Conservation (phyloP, 2,888 invertebrate species). For the Parasteatoda lunata region DNA sequence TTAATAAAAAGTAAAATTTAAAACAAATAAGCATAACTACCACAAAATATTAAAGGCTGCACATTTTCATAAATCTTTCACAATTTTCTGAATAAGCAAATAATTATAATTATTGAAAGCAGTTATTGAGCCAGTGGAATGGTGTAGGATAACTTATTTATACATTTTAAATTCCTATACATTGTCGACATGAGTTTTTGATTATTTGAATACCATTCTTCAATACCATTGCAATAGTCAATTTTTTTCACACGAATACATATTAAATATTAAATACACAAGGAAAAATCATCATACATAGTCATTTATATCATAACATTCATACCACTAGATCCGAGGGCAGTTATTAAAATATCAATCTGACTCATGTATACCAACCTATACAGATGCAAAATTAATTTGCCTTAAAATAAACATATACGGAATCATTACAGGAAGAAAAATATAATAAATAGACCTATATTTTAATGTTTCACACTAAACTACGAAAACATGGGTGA, state of each 20-base stretch:
- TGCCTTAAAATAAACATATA: conserved; percentile 27
- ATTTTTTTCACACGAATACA: conserved; percentile 23
- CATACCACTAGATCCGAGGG: conserved; percentile 46
- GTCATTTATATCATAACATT: conserved; percentile 35
- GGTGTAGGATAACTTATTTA: no score
- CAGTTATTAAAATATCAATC: conserved; percentile 66
- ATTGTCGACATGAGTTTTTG: conserved; percentile 36
- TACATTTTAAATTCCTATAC: neutral
- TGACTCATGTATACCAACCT: conserved; percentile 64
- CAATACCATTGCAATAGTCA: conserved; percentile 19
- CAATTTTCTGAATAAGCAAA: no score
- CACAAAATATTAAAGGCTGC: no score
- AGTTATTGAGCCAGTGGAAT: no score
- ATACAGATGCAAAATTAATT: conserved; percentile 53
- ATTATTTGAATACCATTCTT: conserved; percentile 37
- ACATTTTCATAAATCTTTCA: no score
- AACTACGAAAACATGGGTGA: conserved; percentile 47
- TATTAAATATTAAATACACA: conserved; percentile 37
- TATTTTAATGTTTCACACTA: conserved; percentile 49
- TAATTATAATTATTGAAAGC: no score
- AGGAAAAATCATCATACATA: conserved; percentile 40
- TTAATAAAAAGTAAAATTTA: no score
- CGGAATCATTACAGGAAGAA: conserved; percentile 30
- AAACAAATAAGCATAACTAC: no score
- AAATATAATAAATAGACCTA: conserved; percentile 63